Conservation (phyloP, 2,113 vertebrate genomes). For the Nothocercus nigrocapillus region DNA sequence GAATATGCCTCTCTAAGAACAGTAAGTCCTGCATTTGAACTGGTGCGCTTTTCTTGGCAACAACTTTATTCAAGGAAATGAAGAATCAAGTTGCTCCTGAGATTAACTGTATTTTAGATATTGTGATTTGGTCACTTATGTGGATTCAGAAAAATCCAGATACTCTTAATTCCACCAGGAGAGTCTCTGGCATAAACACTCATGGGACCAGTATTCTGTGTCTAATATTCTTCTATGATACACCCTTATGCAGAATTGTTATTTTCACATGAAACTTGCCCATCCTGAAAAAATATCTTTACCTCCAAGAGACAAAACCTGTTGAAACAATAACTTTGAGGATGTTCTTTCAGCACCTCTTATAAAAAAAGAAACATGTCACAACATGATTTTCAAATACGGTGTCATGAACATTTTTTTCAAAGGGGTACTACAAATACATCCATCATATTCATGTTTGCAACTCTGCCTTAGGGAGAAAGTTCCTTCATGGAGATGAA, state of each 20-base stretch:
- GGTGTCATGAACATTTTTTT: neutral
- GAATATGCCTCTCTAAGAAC: neutral
- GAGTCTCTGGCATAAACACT: neutral
- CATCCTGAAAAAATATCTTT: neutral
- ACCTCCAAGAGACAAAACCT: neutral
- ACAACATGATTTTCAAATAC: neutral
- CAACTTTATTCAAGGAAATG: neutral
- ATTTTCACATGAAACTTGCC: neutral
- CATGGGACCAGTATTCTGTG: neutral
- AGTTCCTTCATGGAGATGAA: neutral
- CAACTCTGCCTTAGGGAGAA: neutral
- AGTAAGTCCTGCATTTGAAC: neutral
- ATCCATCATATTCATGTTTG: neutral
- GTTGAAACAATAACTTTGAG: neutral
- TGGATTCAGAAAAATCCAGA: neutral
- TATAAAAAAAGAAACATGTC: neutral
- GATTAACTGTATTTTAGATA: neutral
- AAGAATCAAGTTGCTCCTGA: neutral
- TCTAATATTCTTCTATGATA: neutral
- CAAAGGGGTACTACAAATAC: neutral
- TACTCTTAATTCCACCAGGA: neutral
- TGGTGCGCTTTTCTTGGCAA: neutral
- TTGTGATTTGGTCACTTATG: neutral
- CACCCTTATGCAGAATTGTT: neutral
- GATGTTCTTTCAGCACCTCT: neutral